Evolutionary conservation across 2,888 invertebrate species (phyloP).

Genomic region (Drosophila leonis): DNA sequence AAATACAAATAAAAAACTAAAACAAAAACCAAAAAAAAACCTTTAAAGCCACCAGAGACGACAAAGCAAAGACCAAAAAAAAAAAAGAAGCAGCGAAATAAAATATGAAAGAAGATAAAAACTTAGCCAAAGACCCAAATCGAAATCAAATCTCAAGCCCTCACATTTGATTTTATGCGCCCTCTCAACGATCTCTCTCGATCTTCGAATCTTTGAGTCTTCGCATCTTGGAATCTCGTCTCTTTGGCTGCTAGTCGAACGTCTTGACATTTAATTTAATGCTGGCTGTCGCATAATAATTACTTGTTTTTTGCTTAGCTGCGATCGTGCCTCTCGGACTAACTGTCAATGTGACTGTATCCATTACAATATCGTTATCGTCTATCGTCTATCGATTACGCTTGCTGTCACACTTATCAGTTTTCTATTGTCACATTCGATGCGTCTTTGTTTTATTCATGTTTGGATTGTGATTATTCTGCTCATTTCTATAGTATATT

Average conservation of each 20-base stretch:
- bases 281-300: conserved; percentile 62
- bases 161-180: conserved; percentile 7
- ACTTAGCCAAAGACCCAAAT: conserved; percentile 30
- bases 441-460: conserved; percentile 12
- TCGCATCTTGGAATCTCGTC: neutral
- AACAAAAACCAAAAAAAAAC: conserved; percentile 27
- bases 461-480: neutral
- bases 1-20: conserved; percentile 24
- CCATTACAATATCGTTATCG: conserved; percentile 54
- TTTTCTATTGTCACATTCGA: conserved; percentile 21
- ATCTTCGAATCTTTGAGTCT: neutral
- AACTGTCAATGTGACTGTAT: conserved; percentile 47
- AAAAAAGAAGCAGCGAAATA: conserved; percentile 16
- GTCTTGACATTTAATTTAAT: conserved; percentile 74
- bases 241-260: conserved; percentile 28
- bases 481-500: neutral
- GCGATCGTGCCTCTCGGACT: conserved; percentile 25
- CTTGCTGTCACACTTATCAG: conserved; percentile 25
- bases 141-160: conserved; percentile 39
- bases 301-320: conserved; percentile 20
- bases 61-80: conserved; percentile 21
- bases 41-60: conserved; percentile 28
- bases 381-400: conserved; percentile 43
- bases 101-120: conserved; percentile 28
- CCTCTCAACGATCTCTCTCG: conserved; percentile 16